Percentiles rank a stretch among this genome's conserved stretches.
Evolutionary conservation across 2,888 invertebrate genomes (phyloP).

Genomic region (Dusona sp.): DNA sequence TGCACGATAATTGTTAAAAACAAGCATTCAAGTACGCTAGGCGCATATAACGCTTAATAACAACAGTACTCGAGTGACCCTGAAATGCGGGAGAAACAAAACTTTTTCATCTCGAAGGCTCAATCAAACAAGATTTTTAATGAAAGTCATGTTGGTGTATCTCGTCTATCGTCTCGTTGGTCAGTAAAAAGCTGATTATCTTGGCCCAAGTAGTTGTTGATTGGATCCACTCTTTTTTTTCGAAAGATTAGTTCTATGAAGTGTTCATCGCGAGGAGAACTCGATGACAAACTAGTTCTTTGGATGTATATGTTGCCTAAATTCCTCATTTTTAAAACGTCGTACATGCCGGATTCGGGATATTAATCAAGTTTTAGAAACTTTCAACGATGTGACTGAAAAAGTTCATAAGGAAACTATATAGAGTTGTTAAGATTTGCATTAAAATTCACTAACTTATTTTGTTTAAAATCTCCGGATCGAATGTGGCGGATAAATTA

Average conservation of each 20-base stretch:
- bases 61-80: neutral
- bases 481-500: too few relatives aligned
- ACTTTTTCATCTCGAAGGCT: constrained; percentile 3
- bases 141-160: neutral
- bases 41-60: constrained; percentile 16
- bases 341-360: neutral
- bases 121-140: constrained; percentile 6
- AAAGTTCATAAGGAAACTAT: neutral
- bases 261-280: neutral
- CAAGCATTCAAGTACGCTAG: neutral
- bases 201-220: neutral
- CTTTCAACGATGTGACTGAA: neutral
- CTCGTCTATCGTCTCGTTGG: neutral
- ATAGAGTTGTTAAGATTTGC: neutral
- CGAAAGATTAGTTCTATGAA: neutral
- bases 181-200: neutral
- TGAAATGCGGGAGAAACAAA: neutral
- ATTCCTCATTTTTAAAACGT: neutral
- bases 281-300: neutral
- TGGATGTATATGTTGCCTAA: neutral
- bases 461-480: too few relatives aligned
- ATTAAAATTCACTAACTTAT: too few relatives aligned
- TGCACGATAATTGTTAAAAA: constrained; percentile 37
- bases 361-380: neutral
- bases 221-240: neutral